phyloP scores from a whole-genome alignment of 23 tunicate genomes.

The Diplosoma virens region DNA sequence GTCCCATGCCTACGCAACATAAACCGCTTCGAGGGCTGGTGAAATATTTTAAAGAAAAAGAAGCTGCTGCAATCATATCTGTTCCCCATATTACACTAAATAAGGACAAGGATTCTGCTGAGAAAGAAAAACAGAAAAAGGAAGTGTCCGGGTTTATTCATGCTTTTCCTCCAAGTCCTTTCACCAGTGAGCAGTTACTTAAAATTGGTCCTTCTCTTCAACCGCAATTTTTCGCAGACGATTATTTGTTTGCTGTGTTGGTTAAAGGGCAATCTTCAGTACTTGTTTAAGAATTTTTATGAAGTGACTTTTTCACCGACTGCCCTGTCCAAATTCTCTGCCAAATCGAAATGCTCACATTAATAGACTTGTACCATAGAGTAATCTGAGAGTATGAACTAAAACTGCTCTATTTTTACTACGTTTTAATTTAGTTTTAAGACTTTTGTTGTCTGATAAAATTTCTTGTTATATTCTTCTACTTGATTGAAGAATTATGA shows the following conservation, averaged over 20 bases:
- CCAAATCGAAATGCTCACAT: too few species aligned
- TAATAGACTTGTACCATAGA: too few species aligned
- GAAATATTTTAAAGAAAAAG: conserved; percentile 87
- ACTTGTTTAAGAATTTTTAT: conserved; percentile 34
- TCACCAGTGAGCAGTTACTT: conserved; percentile 65
- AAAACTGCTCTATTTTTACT: too few species aligned
- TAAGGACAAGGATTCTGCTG: conserved; percentile 6
- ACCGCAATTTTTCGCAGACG: conserved; percentile 75
- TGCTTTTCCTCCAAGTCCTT: conserved; percentile 86
- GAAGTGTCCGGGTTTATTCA: conserved; percentile 74
- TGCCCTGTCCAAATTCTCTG: too few species aligned
- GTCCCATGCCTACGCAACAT: conserved; percentile 65
- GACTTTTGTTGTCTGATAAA: too few species aligned
- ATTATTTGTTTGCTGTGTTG: conserved; percentile 62
- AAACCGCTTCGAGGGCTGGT: conserved; percentile 88
- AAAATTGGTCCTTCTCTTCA: conserved; percentile 79
- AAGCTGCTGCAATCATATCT: conserved; percentile 77
- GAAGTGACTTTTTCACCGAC: too few species aligned
- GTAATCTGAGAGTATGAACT: too few species aligned
- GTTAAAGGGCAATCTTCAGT: conserved; percentile 64
- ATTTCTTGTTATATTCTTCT: too few species aligned
- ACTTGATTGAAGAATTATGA: too few species aligned
- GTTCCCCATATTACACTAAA: conserved; percentile 38
- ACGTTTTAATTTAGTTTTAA: too few species aligned
- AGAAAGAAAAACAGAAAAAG: conserved; percentile 40